These are phyloP conservation scores for Thunnus thynnus DNA, from an alignment of 2,113 vertebrate genomes.

Conservation along the genomic window DNA sequence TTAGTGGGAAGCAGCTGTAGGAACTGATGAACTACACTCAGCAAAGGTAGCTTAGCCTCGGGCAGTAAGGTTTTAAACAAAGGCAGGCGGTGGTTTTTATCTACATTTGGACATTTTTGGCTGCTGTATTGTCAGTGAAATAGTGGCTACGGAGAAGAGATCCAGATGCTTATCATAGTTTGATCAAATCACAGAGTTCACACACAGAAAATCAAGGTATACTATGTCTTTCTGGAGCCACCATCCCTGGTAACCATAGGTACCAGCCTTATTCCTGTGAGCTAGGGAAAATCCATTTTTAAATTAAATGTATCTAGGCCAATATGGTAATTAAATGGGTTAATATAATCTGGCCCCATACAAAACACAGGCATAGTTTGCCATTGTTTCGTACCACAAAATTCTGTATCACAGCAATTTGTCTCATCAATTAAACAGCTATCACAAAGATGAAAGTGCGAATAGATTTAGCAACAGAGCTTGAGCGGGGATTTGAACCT, in stretches of 20 bases:
- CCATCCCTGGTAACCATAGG: background rate
- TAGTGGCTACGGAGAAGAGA: background rate
- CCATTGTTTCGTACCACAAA: background rate
- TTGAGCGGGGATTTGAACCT: conserved; percentile 3
- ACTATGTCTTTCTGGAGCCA: background rate
- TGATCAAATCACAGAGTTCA: background rate
- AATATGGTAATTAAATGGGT: background rate
- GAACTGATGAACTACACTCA: conserved; percentile 1
- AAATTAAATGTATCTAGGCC: conserved; percentile 4
- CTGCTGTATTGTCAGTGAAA: conserved; percentile 1
- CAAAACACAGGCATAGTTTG: background rate
- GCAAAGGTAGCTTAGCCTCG: background rate
- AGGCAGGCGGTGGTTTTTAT: background rate
- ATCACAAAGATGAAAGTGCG: conserved; percentile 7
- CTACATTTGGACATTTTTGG: conserved; percentile 6
- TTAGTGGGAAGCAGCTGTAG: conserved; percentile 53
- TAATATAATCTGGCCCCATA: background rate
- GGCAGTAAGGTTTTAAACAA: background rate
- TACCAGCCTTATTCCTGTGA: background rate
- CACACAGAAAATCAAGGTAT: background rate
- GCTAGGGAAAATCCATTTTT: background rate
- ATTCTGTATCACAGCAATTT: background rate
- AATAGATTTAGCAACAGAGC: background rate
- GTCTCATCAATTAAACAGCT: background rate
- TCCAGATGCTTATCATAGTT: background rate